Evolutionary conservation across 2,113 vertebrate species (phyloP), one percentile per base, ranked within the genome.

Genomic region (Petrocephalus microphthalmus): DNA sequence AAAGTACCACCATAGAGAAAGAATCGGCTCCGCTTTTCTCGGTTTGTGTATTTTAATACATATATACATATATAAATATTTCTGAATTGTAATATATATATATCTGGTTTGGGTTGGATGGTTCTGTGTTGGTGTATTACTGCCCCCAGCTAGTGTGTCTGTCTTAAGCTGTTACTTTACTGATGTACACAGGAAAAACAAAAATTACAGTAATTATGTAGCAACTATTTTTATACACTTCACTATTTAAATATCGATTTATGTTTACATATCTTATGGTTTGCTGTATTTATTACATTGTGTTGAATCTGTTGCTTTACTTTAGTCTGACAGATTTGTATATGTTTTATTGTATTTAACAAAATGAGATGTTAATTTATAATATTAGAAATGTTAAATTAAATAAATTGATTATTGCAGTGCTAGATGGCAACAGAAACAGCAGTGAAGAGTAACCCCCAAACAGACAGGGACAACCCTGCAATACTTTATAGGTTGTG

Each of bases 151-250:
- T 53, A 86, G 53, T 89, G 74, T 87, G 78, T 89, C 85, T 89
- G 74, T 87, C 42, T 56, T 87, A 51, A 19, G 53, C 25, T 67
- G 56, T 87, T 64, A 17, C 86, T 84, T 64, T 60, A 81, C 53
- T 81, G 71, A 82, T 89, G 85, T 87, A 87, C 47, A 53, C 86
- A 60, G 45, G 56, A 53, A 82, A 53, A 56, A 45, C 47, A 51
- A 82, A 49, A 89, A 33, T 47, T 87, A 33, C 84, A 89, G 88
- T 81, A 88, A 87, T 71, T 88, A 90, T 91, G 92, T 94, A 93
- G 93, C 93, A 94, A 94, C 93, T 95, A 95, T 95, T 95, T 95
- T 95, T 95, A 93, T 94, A 94, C 91, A 87, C 56, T 88, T 85
- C 89, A 85, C 88, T 89, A 91, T 91, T 91, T 91, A 89, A 92